phyloP scores from a whole-genome alignment of 2,888 invertebrate genomes.

The Tupiocoris notatus region DNA sequence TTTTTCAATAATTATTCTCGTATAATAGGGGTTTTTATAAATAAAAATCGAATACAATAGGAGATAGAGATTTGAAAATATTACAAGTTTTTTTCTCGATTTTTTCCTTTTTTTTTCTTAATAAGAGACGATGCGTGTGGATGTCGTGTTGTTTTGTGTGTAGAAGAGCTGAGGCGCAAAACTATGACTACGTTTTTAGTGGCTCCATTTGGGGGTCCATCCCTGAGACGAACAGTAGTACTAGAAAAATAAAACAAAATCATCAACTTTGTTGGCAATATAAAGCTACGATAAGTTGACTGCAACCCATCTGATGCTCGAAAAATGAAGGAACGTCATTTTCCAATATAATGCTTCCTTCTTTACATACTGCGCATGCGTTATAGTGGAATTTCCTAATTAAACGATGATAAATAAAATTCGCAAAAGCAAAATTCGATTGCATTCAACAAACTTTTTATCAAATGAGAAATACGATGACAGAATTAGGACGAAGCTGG shows the following conservation, averaged over 20 bases:
- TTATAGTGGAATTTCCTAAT: no score
- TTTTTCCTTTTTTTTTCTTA: background rate
- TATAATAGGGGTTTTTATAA: conserved; percentile 31
- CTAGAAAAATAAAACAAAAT: conserved; percentile 30
- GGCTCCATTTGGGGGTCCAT: conserved; percentile 59
- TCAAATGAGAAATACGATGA: background rate
- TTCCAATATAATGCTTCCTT: no score
- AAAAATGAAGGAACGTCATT: no score
- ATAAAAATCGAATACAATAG: conserved; percentile 40
- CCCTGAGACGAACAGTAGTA: conserved; percentile 54
- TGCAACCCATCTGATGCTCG: no score
- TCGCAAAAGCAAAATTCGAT: no score
- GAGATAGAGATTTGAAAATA: conserved; percentile 35
- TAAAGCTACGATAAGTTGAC: no score
- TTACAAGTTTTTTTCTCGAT: conserved; percentile 18
- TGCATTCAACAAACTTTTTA: background rate
- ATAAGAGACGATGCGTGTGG: conserved; percentile 18
- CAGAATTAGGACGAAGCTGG: background rate
- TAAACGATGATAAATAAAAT: no score
- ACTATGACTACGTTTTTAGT: conserved; percentile 27
- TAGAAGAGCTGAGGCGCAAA: conserved; percentile 25
- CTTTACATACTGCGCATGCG: no score
- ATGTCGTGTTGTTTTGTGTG: conserved; percentile 25
- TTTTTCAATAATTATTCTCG: background rate
- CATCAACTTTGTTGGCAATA: no score